Percentiles rank a stretch among this genome's conserved stretches.
Evolutionary conservation across 2,113 vertebrate genomes (phyloP).

Genomic region (Poeciliopsis turrubarensis): DNA sequence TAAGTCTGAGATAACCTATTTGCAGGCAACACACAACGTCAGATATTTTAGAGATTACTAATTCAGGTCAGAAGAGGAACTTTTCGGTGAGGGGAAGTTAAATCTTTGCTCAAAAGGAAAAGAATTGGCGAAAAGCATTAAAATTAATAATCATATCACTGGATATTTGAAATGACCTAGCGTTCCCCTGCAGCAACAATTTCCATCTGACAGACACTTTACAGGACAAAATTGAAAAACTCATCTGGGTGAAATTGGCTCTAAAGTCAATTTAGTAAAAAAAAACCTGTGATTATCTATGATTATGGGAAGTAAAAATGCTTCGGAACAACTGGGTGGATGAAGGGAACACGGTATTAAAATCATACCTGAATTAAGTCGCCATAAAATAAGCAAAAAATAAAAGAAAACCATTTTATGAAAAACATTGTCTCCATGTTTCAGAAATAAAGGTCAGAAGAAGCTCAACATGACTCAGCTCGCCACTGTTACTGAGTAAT

Average conservation of each 20-base stretch:
- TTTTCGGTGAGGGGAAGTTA: not conserved
- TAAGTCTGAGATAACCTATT: too few relatives aligned
- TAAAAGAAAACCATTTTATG: not conserved
- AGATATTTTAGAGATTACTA: too few relatives aligned
- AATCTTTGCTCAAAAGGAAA: not conserved
- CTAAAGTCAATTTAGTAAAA: not conserved
- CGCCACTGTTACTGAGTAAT: not conserved
- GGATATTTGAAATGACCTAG: conserved; percentile 26
- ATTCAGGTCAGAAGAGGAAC: too few relatives aligned
- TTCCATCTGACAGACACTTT: conserved; percentile 9
- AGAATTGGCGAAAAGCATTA: conserved; percentile 23
- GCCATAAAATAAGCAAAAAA: conserved; percentile 10
- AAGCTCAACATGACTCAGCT: not conserved
- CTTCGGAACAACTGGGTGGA: not conserved
- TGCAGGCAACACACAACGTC: too few relatives aligned
- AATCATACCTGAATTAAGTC: not conserved
- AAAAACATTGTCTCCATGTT: not conserved
- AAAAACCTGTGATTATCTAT: not conserved
- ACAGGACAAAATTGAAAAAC: conserved; percentile 8
- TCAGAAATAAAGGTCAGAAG: conserved; percentile 7
- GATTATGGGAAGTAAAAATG: not conserved
- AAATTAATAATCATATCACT: conserved; percentile 47
- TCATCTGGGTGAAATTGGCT: conserved; percentile 12
- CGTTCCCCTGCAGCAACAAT: not conserved
- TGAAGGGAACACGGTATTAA: not conserved